These are phyloP conservation scores for Lutjanus campechanus DNA, from an alignment of 2,797 vertebrate species.

Conservation along the genomic window DNA sequence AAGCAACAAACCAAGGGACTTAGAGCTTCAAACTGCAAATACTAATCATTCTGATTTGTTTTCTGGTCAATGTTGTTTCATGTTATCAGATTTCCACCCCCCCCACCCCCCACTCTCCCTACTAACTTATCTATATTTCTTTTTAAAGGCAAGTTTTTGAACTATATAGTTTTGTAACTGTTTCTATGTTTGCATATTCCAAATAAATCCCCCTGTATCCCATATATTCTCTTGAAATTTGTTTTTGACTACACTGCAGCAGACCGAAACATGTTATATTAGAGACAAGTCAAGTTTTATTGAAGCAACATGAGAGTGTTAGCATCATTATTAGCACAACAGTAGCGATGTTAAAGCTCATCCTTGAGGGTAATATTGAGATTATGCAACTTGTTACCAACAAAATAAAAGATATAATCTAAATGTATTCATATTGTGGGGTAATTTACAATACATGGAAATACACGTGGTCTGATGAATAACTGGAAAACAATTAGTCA, in stretches of 20 bases:
- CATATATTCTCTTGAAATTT: neutral
- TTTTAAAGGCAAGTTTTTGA: neutral
- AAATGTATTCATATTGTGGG: too few relatives aligned
- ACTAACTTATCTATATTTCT: neutral
- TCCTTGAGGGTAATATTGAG: too few relatives aligned
- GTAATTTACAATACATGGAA: too few relatives aligned
- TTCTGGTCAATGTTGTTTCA: neutral
- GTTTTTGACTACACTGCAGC: neutral
- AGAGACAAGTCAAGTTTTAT: neutral
- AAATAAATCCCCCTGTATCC: slow-evolving; percentile 53
- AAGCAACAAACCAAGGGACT: neutral
- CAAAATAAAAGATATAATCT: too few relatives aligned
- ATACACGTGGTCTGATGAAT: too few relatives aligned
- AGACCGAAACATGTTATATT: neutral
- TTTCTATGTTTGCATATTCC: slow-evolving; percentile 9
- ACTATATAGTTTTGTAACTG: neutral
- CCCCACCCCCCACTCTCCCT: too few relatives aligned
- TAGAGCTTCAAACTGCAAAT: neutral
- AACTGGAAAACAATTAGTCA: too few relatives aligned
- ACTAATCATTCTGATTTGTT: slow-evolving; percentile 20
- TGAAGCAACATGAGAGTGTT: too few relatives aligned
- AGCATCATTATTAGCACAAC: too few relatives aligned
- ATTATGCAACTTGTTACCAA: too few relatives aligned
- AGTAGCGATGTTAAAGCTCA: too few relatives aligned
- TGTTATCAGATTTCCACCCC: neutral